Evolutionary conservation across 1,140 invertebrate species (phyloP), one percentile per base, ranked within the genome.

Genomic region (Bombus picipes): DNA sequence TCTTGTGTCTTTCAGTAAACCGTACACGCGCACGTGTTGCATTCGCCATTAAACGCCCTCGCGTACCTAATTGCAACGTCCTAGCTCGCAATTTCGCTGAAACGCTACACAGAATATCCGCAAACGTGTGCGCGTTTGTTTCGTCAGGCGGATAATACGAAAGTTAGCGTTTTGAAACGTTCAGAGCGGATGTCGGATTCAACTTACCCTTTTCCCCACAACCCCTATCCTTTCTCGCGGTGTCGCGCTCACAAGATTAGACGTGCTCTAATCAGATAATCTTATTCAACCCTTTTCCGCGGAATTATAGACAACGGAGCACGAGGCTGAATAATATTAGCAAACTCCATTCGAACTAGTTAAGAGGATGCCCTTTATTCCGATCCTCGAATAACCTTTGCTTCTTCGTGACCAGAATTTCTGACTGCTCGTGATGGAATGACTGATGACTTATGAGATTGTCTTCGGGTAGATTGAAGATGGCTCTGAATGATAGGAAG

Each of bases 241-340:
- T 34, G 78, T 88, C 25, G 68, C 79, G 88, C 65, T 83, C 74
- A 32, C 41, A 41, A 84, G 81, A 89, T 90, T 89, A 89, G 87
- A 89, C 81, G 68, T 34, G 83, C 65, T 59, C 43, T 62, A 78
- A 57, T 37, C 73, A 77, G 59, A 90, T 89, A 84, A 90, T 90
- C 81, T 84, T 86, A 77, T 72, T 43, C 62, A 2, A 2, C 8
- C 34, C 43, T 59, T 75, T 77, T 53, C n/a, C 72, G 18, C 53
- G 12, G 28, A 62, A 39, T 84, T 59, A 43, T 62, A 76, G 68
- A 57, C 65, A 73, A 87, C 34, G 6, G 39, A 68, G 57, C 37
- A 59, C 22, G 39, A 9, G 80, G 43, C n/a, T 75, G 37, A 76
- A 82, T 82, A 47, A 62, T 25, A 73, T 80, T 77, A 70, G 76